Evolutionary conservation across 2,797 vertebrate species (phyloP), one percentile per base, ranked within the genome.

Genomic region (Pangasius mekongensis): DNA sequence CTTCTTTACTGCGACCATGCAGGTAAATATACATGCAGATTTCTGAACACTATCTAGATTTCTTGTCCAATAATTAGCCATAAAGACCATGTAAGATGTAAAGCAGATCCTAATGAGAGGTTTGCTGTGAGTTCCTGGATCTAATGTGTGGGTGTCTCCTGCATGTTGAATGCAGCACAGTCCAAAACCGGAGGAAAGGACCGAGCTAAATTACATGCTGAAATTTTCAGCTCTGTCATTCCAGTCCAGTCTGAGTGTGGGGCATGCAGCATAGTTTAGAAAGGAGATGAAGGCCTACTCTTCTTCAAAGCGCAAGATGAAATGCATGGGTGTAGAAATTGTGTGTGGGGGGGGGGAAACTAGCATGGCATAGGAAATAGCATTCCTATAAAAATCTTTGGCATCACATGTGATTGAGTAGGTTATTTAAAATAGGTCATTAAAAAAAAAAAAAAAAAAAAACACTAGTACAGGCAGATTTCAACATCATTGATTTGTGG

Each of bases 61-160:
- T 78, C 62, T 14, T 54, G 77, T 74, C 33, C 64, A n/a, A 18
- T 77, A 66, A 83, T 84, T 83, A 77, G 22, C 49, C n/a, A 67
- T 87, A 49, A 83, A 84, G 69, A 52, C 13, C n/a, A 33, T 24
- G 76, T 27, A 67, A 10, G 14, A 66, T 52, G 47, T 76, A 69
- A 67, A 56, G 30, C 78, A 56, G 30, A 56, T 86, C 10, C 2
- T 86, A 89, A 86, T 89, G 88, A 86, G 20, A 66, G 78, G 88
- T 83, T 64, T 86, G 84, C 10, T 39, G 10, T 52, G 66, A 39
- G 8, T 60, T 58, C 56, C 30, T 30, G 47, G 30, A 49, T 43
- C 69, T 89, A 89, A 83, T 86, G 77, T 76, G 80, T 83, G 60
- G 85, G 88, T 86, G 78, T 64, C 71, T 67, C 78, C 69, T 49